phyloP scores from a whole-genome alignment of 1,140 invertebrate genomes.

The Mizuhopecten yessoensis region DNA sequence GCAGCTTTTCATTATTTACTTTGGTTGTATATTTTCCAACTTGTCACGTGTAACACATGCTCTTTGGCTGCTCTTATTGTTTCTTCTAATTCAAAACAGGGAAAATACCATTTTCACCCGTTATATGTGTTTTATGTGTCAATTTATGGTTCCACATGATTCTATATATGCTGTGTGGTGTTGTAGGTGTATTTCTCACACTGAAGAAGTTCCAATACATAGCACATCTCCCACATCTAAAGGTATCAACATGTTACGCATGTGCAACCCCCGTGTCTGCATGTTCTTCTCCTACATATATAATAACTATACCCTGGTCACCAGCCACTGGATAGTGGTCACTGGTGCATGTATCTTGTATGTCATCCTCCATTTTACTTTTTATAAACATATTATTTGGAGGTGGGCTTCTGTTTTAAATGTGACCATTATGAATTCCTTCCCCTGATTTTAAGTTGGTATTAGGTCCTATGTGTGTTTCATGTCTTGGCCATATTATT shows the following conservation, averaged over 20 bases:
- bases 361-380: background rate
- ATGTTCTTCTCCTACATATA: constrained; percentile 9
- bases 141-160: background rate
- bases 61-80: too few relatives aligned
- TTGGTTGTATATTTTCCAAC: too few relatives aligned
- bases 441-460: background rate
- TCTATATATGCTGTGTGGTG: constrained; percentile 41
- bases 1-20: too few relatives aligned
- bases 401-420: background rate
- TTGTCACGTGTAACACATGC: too few relatives aligned
- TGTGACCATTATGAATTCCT: background rate
- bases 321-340: constrained; percentile 36
- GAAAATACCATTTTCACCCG: background rate
- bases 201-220: constrained; percentile 96
- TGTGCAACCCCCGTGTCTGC: constrained; percentile 17
- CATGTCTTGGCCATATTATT: background rate
- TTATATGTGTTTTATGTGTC: background rate
- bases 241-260: constrained; percentile 86
- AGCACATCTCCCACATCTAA: constrained; percentile 97
- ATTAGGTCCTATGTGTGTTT: background rate
- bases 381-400: background rate
- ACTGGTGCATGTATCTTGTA: background rate
- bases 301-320: background rate
- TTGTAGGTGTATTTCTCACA: constrained; percentile 93
- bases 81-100: too few relatives aligned